Evolutionary conservation across 2,113 vertebrate species (phyloP).

Genomic region (Prionailurus bengalensis): DNA sequence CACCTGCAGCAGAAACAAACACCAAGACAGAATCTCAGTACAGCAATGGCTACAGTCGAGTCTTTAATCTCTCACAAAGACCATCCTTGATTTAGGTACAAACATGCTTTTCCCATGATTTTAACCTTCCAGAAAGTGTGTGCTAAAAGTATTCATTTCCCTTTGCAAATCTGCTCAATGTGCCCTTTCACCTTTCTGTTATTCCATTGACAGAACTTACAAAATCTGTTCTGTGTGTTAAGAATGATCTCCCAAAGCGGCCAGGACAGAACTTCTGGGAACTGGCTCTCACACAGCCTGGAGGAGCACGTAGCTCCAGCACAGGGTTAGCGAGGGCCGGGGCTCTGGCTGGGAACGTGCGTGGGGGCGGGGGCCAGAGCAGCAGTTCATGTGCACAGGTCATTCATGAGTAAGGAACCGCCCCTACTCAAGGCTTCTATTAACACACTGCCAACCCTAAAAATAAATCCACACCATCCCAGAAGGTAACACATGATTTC

Average conservation of each 20-base stretch:
- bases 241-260: constrained; percentile 32
- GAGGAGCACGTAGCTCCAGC: neutral
- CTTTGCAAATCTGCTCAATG: neutral
- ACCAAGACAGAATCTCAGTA: constrained; percentile 33
- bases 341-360: neutral
- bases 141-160: neutral
- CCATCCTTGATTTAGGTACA: neutral
- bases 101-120: neutral
- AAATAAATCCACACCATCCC: constrained; percentile 70
- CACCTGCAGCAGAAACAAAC: constrained; percentile 90
- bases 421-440: constrained; percentile 25
- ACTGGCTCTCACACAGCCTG: neutral
- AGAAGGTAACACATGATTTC: constrained; percentile 50
- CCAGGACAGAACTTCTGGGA: constrained; percentile 26
- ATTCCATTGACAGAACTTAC: constrained; percentile 25
- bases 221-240: constrained; percentile 40
- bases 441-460: constrained; percentile 52
- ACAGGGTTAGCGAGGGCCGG: neutral
- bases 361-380: neutral
- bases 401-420: constrained; percentile 46
- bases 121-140: neutral
- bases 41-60: neutral
- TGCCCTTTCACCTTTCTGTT: constrained; percentile 53
- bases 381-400: neutral
- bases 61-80: neutral